These are phyloP conservation scores for Microcaecilia unicolor DNA, from an alignment of 2,797 vertebrate genomes.

Conservation along the genomic window DNA sequence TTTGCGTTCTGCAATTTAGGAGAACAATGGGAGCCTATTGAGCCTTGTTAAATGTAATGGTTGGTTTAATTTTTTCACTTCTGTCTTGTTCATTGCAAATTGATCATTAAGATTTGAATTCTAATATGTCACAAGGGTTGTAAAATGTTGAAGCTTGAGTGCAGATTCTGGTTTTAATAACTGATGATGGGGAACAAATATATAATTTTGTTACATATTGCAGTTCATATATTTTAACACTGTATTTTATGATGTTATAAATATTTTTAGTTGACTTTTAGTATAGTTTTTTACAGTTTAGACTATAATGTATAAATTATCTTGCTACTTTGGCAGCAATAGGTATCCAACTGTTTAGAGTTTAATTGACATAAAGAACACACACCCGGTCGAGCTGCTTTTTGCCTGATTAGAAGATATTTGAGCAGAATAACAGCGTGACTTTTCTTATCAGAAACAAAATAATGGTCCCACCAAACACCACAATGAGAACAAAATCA, in stretches of 20 bases:
- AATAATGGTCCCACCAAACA: conserved; percentile 21
- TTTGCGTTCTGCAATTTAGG: conserved; percentile 66
- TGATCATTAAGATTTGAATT: conserved; percentile 75
- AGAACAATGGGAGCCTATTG: conserved; percentile 64
- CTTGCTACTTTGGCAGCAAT: conserved; percentile 63
- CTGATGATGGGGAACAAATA: conserved; percentile 73
- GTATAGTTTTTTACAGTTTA: conserved; percentile 65
- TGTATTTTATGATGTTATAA: conserved; percentile 69
- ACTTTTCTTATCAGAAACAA: too few relatives aligned
- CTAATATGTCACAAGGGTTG: conserved; percentile 70
- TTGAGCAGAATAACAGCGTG: too few relatives aligned
- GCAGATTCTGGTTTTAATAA: conserved; percentile 66
- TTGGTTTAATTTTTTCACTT: conserved; percentile 76
- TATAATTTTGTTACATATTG: conserved; percentile 68
- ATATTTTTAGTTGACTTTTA: conserved; percentile 76
- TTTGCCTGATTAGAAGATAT: conserved; percentile 39
- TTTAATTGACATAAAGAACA: conserved; percentile 69
- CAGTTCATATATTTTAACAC: conserved; percentile 73
- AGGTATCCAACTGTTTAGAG: conserved; percentile 66
- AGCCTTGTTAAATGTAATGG: conserved; percentile 69
- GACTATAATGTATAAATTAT: conserved; percentile 72
- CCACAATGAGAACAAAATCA: too few relatives aligned
- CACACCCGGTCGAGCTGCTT: conserved; percentile 50
- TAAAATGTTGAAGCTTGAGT: conserved; percentile 62
- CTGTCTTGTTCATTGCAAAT: conserved; percentile 77